These are phyloP conservation scores for human DNA, from an alignment of 2,113 vertebrate species.

Conservation along the genomic window DNA sequence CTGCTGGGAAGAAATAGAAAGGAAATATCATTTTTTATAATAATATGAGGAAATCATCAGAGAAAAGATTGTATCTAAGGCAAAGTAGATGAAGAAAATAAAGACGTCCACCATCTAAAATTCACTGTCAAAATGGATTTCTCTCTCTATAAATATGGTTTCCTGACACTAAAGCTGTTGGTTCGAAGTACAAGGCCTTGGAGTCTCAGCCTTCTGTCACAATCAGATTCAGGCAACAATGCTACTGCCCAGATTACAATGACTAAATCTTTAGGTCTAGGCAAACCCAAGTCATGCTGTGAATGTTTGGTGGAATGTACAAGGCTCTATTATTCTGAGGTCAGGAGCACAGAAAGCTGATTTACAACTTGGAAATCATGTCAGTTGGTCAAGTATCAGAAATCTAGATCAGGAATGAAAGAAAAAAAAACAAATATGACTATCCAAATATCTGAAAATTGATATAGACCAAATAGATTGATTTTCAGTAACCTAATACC, in stretches of 20 bases:
- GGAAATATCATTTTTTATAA: not conserved
- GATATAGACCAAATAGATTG: not conserved
- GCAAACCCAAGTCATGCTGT: not conserved
- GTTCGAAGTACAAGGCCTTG: not conserved
- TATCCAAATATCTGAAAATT: not conserved
- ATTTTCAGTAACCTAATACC: not conserved
- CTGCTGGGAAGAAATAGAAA: not conserved
- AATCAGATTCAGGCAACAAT: not conserved
- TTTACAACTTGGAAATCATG: not conserved
- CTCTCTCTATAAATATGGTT: not conserved
- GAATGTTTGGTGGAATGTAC: not conserved
- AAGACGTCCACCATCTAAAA: not conserved
- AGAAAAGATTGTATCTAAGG: not conserved
- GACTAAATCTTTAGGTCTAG: not conserved
- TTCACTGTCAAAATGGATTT: not conserved
- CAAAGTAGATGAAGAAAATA: not conserved
- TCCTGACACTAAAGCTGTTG: not conserved
- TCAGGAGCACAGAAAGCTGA: not conserved
- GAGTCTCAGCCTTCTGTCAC: not conserved
- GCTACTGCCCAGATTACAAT: not conserved
- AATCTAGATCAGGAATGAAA: not conserved
- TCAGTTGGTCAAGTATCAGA: not conserved
- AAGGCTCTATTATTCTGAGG: not conserved
- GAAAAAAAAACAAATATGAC: not conserved
- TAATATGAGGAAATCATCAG: not conserved